Base-by-base conservation (phyloP, 2,113 vertebrate species). In the Melierax canorus region DNA sequence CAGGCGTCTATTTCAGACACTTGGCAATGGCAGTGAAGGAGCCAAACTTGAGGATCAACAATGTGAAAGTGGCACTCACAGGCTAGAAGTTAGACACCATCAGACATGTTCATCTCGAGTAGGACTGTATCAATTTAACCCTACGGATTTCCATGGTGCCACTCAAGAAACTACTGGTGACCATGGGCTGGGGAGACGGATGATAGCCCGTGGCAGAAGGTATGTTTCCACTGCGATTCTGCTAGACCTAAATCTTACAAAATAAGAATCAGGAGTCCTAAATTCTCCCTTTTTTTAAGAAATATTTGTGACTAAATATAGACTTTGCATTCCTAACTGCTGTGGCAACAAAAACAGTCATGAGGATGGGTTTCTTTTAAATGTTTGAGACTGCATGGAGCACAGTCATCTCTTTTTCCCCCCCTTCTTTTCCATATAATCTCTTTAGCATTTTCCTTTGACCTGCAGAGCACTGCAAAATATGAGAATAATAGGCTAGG, bases 401-500 rank as follows among this genome's bases (percentile, higher is more conserved):
- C 18, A 59, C 32, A 63, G 50, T 58, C 6, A 8, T 59, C 43
- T 55, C 51, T 32, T 24, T 6, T 2, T 2, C 16, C 1, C 30
- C 1, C 10, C 8, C 4, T 19, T 2, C 27, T 68, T 86, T 69
- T 84, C 86, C 20, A 53, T 83, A 29, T 79, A 88, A 88, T 91
- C 60, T 77, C 30, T 91, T 60, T 79, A 78, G 36, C 80, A 90
- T 94, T 94, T 96, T 82, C 27, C 80, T 94, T 90, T 92, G 86
- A 89, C 89, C 91, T 69, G 29, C 81, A 95, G 55, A 90, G n/a
- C 59, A 78, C 36, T 87, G 66, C 16, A 91, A 87, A 88, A 85
- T 23, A 66, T 18, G 12, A 75, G 66, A 72, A 68, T 58, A 91
- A 77, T 27, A 68, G 12, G 41, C 86, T 30, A 64, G 22, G 15